Conservation (phyloP, 23 tunicate species). For the Ciona savignyi region DNA sequence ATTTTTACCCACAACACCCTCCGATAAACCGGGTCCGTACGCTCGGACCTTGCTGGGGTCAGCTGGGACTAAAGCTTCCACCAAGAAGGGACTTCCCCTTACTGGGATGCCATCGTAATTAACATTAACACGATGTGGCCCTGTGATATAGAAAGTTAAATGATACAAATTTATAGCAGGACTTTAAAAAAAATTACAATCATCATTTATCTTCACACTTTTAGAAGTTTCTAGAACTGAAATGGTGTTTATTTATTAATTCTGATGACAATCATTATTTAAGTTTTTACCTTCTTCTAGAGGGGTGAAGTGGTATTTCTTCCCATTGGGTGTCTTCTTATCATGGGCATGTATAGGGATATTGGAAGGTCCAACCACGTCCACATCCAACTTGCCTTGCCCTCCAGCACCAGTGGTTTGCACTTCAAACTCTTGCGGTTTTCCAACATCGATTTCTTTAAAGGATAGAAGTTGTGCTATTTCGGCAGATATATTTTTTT, state of each 20-base stretch:
- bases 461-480: too few relatives aligned
- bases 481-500: too few relatives aligned
- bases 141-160: slow-evolving; percentile 10
- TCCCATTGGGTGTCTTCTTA: slow-evolving; percentile 38
- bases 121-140: slow-evolving; percentile 83
- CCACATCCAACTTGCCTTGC: slow-evolving; percentile 66
- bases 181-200: too few relatives aligned
- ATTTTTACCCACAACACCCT: slow-evolving; percentile 69
- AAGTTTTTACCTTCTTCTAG: slow-evolving; percentile 69
- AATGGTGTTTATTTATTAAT: too few relatives aligned
- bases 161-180: neutral
- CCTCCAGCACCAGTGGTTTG: slow-evolving; percentile 95
- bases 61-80: slow-evolving; percentile 80
- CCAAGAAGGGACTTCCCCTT: slow-evolving; percentile 75
- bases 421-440: slow-evolving; percentile 76
- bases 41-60: slow-evolving; percentile 93
- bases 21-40: slow-evolving; percentile 84
- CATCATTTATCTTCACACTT: too few relatives aligned
- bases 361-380: slow-evolving; percentile 61
- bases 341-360: slow-evolving; percentile 37
- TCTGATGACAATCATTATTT: too few relatives aligned
- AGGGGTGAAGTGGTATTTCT: slow-evolving; percentile 66
- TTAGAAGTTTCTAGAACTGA: too few relatives aligned
- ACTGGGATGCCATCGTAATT: slow-evolving; percentile 85
- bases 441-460: slow-evolving; percentile 77